Evolutionary conservation across 2,113 vertebrate genomes (phyloP).

Genomic region (Aspidoscelis tigris): DNA sequence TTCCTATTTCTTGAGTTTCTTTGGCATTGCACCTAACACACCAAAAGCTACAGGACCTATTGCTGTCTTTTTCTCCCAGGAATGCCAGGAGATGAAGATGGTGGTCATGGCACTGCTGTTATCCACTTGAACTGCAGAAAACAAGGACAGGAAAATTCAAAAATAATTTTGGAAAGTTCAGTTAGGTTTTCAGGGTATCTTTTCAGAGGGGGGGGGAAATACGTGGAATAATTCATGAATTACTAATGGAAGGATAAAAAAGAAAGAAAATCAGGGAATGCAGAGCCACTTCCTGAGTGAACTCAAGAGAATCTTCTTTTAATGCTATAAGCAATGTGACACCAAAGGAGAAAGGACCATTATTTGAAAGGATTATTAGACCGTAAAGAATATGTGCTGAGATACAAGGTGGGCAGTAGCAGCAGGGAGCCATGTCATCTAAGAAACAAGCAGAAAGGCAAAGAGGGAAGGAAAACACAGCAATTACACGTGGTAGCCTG

Average conservation of each 20-base stretch:
- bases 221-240: not conserved
- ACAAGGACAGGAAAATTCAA: no score
- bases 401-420: constrained; percentile 52
- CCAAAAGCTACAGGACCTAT: not conserved
- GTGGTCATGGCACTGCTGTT: no score
- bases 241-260: not conserved
- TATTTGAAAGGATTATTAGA: constrained; percentile 43
- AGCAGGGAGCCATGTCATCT: constrained; percentile 45
- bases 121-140: not conserved
- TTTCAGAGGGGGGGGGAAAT: not conserved
- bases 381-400: constrained; percentile 38
- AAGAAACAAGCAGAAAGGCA: constrained; percentile 42
- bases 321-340: not conserved
- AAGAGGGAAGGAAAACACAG: constrained; percentile 37
- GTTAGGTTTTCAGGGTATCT: not conserved
- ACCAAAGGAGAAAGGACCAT: constrained; percentile 43
- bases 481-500: constrained; percentile 56
- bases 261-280: not conserved
- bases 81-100: no score
- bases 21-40: no score
- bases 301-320: constrained; percentile 22
- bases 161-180: not conserved
- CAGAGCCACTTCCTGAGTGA: not conserved
- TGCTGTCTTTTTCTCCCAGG: not conserved
- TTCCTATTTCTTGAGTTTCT: no score